Conservation (phyloP, 2,113 vertebrate genomes). For the Dicrurus megarhynchus region DNA sequence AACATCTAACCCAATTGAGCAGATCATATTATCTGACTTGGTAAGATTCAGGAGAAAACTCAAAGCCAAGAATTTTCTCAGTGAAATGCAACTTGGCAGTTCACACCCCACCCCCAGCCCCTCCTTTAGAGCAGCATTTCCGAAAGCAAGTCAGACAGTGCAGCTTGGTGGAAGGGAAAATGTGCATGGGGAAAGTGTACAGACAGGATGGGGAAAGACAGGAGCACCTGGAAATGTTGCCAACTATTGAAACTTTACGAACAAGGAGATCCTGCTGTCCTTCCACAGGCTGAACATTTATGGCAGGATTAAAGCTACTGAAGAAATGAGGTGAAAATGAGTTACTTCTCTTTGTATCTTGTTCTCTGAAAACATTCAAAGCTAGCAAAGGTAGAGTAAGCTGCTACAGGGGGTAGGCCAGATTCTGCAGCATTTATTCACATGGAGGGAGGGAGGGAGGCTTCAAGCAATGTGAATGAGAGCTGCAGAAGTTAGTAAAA, state of each 20-base stretch:
- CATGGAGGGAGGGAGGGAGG: not conserved
- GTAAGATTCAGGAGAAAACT: not conserved
- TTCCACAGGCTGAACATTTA: not conserved
- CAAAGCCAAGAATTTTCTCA: not conserved
- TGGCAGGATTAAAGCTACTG: not conserved
- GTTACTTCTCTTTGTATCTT: not conserved
- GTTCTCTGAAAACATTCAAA: not conserved
- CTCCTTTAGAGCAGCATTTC: not conserved
- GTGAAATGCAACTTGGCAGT: not conserved
- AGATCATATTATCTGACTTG: not conserved
- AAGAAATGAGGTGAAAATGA: not conserved
- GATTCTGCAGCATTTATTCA: not conserved
- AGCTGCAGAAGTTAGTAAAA: not conserved
- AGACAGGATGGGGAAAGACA: not conserved
- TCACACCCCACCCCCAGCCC: not conserved
- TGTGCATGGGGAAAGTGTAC: not conserved
- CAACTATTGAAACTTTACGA: not conserved
- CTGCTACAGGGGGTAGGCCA: not conserved
- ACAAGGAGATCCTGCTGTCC: not conserved
- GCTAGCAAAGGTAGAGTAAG: not conserved
- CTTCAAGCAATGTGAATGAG: not conserved
- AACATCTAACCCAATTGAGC: not conserved
- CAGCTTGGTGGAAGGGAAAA: not conserved
- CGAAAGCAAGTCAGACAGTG: not conserved
- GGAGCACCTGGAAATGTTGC: not conserved